Evolutionary conservation across 2,797 vertebrate genomes (phyloP).

Genomic region (Graptemys geographica): DNA sequence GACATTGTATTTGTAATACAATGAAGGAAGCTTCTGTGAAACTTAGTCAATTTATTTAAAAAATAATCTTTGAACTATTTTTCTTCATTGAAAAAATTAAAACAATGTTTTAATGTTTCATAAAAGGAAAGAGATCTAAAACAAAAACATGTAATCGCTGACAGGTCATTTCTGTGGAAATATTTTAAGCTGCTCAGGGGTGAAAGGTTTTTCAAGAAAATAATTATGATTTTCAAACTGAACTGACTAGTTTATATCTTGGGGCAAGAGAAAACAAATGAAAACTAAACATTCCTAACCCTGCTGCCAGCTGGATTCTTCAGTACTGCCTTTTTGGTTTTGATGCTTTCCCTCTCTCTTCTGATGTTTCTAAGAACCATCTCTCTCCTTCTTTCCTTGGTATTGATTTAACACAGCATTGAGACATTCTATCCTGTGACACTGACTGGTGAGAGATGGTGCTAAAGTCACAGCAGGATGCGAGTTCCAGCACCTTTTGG

Average conservation of each 20-base stretch:
- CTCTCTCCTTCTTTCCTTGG: neutral
- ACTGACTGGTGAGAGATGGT: neutral
- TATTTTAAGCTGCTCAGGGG: neutral
- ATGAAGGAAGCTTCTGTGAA: neutral
- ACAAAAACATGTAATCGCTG: neutral
- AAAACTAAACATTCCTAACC: neutral
- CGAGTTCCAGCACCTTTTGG: neutral
- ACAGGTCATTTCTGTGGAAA: neutral
- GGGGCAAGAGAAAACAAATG: accelerated
- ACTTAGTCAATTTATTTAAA: constrained; percentile 48
- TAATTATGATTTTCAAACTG: constrained; percentile 2
- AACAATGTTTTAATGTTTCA: neutral
- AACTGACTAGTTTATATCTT: neutral
- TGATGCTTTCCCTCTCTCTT: neutral
- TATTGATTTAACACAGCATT: neutral
- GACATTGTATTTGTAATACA: constrained; percentile 23
- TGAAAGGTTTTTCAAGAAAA: neutral
- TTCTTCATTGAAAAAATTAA: neutral
- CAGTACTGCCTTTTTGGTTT: neutral
- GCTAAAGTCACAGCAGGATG: neutral
- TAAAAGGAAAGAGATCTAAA: neutral
- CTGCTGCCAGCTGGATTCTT: neutral
- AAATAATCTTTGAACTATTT: neutral
- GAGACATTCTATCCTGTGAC: neutral
- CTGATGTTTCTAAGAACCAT: neutral